These are phyloP conservation scores for Rattus rattus DNA, from an alignment of 2,113 vertebrate genomes.

Conservation along the genomic window DNA sequence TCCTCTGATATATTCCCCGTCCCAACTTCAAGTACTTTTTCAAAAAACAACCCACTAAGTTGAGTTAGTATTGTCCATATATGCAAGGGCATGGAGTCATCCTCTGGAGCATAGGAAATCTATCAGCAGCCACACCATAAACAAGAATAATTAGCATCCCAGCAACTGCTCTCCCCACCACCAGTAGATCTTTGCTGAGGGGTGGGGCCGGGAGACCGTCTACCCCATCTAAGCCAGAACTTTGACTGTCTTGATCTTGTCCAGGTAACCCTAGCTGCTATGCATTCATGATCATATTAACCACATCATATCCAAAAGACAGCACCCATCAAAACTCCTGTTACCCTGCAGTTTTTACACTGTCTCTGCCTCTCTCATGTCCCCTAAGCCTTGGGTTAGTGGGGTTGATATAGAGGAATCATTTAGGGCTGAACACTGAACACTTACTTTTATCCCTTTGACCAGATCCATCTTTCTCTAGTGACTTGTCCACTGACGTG, in stretches of 20 bases:
- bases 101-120: neutral
- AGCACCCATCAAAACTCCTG: neutral
- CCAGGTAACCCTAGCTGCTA: neutral
- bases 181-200: neutral
- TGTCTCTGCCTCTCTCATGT: neutral
- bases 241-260: neutral
- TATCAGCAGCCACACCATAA: neutral
- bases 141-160: neutral
- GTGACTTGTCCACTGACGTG: neutral
- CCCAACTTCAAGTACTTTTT: neutral
- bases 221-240: neutral
- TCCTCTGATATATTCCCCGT: no score
- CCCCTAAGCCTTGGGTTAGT: neutral
- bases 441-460: neutral
- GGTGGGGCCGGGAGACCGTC: neutral
- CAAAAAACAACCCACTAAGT: neutral
- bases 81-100: neutral
- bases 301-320: neutral
- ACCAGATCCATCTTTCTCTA: neutral
- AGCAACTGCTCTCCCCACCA: neutral
- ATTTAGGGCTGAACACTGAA: neutral
- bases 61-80: neutral
- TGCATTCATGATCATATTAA: neutral
- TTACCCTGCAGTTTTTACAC: neutral
- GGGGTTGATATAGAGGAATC: neutral